Base-by-base conservation (phyloP, 1,140 invertebrate species). In the Pseudomyrmex cubaensis region DNA sequence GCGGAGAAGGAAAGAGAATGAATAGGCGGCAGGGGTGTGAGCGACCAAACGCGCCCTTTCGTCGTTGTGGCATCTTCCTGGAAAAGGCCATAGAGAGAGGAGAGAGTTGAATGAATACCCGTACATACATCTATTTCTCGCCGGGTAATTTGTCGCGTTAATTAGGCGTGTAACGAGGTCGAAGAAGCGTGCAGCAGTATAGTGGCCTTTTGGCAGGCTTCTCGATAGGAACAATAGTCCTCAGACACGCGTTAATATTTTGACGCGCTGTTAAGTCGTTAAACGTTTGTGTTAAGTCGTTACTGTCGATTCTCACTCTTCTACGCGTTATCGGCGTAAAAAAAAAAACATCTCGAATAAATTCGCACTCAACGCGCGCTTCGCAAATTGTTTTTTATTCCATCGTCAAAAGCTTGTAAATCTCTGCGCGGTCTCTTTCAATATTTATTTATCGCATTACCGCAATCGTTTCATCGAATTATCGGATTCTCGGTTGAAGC, bases 101-200 rank as follows among this genome's bases (percentile, higher is more conserved):
- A 35, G 35, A 35, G 35, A 62, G 84, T 56, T 44, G 83, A 90
- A 85, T 90, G 85, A 90, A 90, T 87, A 86, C 85, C 85, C 76
- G 88, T 76, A 62, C 78, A 80, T 87, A 86, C 89, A 87, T 91
- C 90, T 91, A 90, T 91, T 92, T 88, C 89, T 88, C 85, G 85
- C 82, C 83, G 87, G 84, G 72, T 85, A 92, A 92, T 92, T 92
- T 92, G 90, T 92, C 90, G 90, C 85, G 87, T 92, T 92, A 92
- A 92, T 92, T 92, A 92, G 87, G 82, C 92, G 90, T 92, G 90
- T 91, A 91, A 91, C 91, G 90, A 90, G 89, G 85, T 73, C 83
- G 50, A 54, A 76, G 80, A 72, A 72, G 50, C 66, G 63, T 44
- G n/a, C 35, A 78, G n/a, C 20, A 66, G 73, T 62, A 20, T 20